These are phyloP conservation scores for Heteromurus nitidus DNA, from an alignment of 2,888 invertebrate genomes.

Conservation along the genomic window DNA sequence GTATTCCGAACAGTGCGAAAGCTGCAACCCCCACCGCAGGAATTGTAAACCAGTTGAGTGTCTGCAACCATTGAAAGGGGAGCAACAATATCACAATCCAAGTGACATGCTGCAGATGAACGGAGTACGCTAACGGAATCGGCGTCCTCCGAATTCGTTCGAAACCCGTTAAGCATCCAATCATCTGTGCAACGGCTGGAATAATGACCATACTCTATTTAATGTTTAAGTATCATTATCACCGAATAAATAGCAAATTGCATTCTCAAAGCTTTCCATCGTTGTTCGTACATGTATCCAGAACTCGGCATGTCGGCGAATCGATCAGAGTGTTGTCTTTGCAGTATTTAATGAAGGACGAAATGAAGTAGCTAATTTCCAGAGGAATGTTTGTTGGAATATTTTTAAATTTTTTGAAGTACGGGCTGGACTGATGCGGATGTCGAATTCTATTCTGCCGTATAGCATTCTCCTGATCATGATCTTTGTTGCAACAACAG, in stretches of 20 bases:
- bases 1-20: conserved; percentile 69
- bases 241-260: neutral
- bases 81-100: conserved; percentile 60
- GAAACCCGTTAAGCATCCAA: conserved; percentile 71
- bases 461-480: neutral
- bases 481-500: too few relatives aligned
- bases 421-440: conserved; percentile 1
- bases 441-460: neutral
- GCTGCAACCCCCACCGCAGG: conserved; percentile 66
- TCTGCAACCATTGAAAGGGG: conserved; percentile 61
- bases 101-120: conserved; percentile 69
- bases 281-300: neutral
- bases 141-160: conserved; percentile 71
- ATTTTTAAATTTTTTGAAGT: conserved; percentile 39
- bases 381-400: conserved; percentile 65
- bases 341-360: conserved; percentile 63
- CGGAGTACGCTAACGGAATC: conserved; percentile 71
- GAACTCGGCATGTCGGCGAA: neutral
- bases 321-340: neutral
- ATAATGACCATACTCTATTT: neutral
- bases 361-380: conserved; percentile 61
- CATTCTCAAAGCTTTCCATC: neutral
- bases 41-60: conserved; percentile 66
- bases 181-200: conserved; percentile 62
- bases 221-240: too few relatives aligned